These are phyloP conservation scores for Eutolmus rufibarbis DNA, from an alignment of 2,888 invertebrate species.

Conservation along the genomic window DNA sequence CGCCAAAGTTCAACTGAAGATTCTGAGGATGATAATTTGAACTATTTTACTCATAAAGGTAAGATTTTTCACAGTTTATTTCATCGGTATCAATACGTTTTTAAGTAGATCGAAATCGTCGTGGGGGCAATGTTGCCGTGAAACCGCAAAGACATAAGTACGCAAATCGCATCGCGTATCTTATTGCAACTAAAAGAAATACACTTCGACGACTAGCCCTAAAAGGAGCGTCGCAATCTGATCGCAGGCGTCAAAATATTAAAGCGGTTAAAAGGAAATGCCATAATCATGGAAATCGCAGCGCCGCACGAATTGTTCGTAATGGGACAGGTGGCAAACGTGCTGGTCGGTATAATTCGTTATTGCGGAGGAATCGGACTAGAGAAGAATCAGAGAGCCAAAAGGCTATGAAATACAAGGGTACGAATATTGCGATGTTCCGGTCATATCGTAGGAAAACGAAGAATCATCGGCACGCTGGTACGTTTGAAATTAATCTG, in stretches of 20 bases:
- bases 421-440: slow-evolving; percentile 29
- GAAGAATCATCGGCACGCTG: slow-evolving; percentile 31
- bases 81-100: background rate
- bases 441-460: slow-evolving; percentile 41
- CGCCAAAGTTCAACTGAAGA: slow-evolving; percentile 57
- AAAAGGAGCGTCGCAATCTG: slow-evolving; percentile 63
- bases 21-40: slow-evolving; percentile 49
- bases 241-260: slow-evolving; percentile 52
- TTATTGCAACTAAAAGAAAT: slow-evolving; percentile 76
- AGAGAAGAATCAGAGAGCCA: slow-evolving; percentile 44
- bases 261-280: slow-evolving; percentile 47
- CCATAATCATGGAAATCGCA: slow-evolving; percentile 43
- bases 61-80: background rate
- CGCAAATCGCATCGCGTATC: slow-evolving; percentile 74
- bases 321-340: slow-evolving; percentile 47
- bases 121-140: slow-evolving; percentile 60
- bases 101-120: slow-evolving; percentile 60
- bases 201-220: slow-evolving; percentile 71
- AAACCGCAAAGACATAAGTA: slow-evolving; percentile 63
- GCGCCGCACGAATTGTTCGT: slow-evolving; percentile 39
- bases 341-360: slow-evolving; percentile 44
- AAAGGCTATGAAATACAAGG: slow-evolving; percentile 30
- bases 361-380: slow-evolving; percentile 42
- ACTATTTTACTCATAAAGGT: slow-evolving; percentile 45
- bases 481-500: background rate